phyloP scores from a whole-genome alignment of 2,888 invertebrate species.

The Caprella mutica region DNA sequence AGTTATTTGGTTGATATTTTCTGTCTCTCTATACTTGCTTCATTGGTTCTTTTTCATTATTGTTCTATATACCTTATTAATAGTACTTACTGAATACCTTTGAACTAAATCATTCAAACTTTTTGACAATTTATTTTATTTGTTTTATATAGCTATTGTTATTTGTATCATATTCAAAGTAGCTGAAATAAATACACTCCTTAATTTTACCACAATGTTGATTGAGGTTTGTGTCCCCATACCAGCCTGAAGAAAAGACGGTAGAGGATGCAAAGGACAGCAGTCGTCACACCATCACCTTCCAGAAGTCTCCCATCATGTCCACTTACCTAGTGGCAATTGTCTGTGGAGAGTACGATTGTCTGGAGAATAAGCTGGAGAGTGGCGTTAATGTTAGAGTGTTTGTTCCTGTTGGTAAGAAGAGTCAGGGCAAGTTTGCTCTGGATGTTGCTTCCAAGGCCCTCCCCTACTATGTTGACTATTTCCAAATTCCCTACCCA shows the following conservation, averaged over 20 bases:
- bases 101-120: no score
- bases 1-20: no score
- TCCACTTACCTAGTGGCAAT: slow-evolving; percentile 89
- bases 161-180: not conserved
- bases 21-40: no score
- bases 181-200: not conserved
- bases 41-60: no score
- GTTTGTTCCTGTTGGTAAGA: slow-evolving; percentile 68
- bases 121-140: no score
- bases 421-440: slow-evolving; percentile 82
- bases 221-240: not conserved
- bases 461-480: slow-evolving; percentile 84
- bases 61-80: no score
- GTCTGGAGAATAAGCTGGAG: slow-evolving; percentile 67
- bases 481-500: slow-evolving; percentile 89
- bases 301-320: slow-evolving; percentile 81
- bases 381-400: slow-evolving; percentile 48
- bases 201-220: no score
- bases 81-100: no score
- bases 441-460: slow-evolving; percentile 83
- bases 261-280: slow-evolving; percentile 36
- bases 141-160: no score
- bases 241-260: slow-evolving; percentile 24
- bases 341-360: slow-evolving; percentile 90
- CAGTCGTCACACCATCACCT: slow-evolving; percentile 52